Base-by-base conservation (phyloP, 2,113 vertebrate genomes). In the Ceyx melanurus region DNA sequence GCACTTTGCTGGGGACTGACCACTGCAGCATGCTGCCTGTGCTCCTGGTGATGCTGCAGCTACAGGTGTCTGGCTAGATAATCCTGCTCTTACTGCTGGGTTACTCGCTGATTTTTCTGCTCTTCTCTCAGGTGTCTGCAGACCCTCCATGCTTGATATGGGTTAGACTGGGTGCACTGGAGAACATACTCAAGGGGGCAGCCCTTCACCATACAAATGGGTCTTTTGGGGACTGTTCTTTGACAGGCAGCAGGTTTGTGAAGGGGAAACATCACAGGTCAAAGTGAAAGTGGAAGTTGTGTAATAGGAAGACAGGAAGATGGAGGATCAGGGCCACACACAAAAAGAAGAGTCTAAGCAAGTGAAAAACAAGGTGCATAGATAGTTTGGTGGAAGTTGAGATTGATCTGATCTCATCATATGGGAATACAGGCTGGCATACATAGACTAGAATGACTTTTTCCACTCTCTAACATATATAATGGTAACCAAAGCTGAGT, bases 101-200 rank as follows among this genome's bases (percentile, higher is more conserved):
- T 31, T n/a, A 56, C 16, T 20, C 21, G 53, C 50, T 45, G 50
- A 13, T 5, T 76, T 50, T 51, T 37, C 33, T 22, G 9, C 28
- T 42, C 15, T 66, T 74, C 67, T 66, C 65, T 21, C 8, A 14
- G 16, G 26, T 60, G 40, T 43, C 46, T 80, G 37, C 60, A 64
- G 64, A 42, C 35, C 45, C 46, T 84, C 28, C 56, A 1, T 2
- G 2, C n/a, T 54, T 2, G 0, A 5, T 21, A 31, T 82, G 83
- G 33, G 31, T 65, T 79, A 46, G 35, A 15, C 51, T 35, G 67
- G 72, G 84, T 82, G 40, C 78, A 56, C n/a, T n/a, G 78, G 91
- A 82, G 84, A 80, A 42, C 21, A 10, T 80, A 81, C 94, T 96
- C 74, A 93, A 96, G 92, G 84, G 89, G 96, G 89, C 94, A 95